Conservation (phyloP, 2,888 invertebrate species). For the Heteropelma amictum region DNA sequence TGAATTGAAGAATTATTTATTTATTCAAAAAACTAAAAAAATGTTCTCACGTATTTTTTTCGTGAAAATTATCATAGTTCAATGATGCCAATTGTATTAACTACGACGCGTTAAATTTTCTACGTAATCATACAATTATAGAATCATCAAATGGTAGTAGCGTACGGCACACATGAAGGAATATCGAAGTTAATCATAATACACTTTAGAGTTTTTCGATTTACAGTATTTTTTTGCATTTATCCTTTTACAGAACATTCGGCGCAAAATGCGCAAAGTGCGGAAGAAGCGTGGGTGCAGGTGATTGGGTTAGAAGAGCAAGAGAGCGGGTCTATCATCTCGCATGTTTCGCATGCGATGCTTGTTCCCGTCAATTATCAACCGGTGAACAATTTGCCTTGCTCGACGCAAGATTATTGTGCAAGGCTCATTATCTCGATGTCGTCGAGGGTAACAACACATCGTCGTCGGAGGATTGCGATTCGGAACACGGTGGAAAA, state of each 20-base stretch:
- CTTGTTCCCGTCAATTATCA: slow-evolving; percentile 93
- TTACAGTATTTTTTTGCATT: too few species aligned
- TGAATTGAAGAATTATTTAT: too few species aligned
- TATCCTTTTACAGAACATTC: slow-evolving; percentile 86
- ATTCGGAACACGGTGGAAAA: slow-evolving; percentile 90
- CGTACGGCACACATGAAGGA: too few species aligned
- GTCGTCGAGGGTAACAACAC: slow-evolving; percentile 93
- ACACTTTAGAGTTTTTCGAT: too few species aligned
- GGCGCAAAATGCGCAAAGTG: slow-evolving; percentile 98
- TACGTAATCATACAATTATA: too few species aligned
- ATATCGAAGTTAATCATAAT: too few species aligned
- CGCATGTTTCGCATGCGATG: slow-evolving; percentile 99
- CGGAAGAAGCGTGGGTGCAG: slow-evolving; percentile 93
- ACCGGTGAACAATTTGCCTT: slow-evolving; percentile 99
- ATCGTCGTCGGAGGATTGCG: slow-evolving; percentile 91
- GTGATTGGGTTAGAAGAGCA: slow-evolving; percentile 98
- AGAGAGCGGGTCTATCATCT: slow-evolving; percentile 97
- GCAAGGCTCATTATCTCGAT: slow-evolving; percentile 98
- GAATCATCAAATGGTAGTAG: too few species aligned
- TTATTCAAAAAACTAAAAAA: too few species aligned
- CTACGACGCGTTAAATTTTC: too few species aligned
- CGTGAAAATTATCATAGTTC: too few species aligned
- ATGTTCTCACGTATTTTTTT: too few species aligned
- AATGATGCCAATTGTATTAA: too few species aligned
- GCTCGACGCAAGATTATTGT: slow-evolving; percentile 94